These are phyloP conservation scores for Thamnophis sirtalis DNA, from an alignment of 2,113 vertebrate genomes.

Conservation along the genomic window DNA sequence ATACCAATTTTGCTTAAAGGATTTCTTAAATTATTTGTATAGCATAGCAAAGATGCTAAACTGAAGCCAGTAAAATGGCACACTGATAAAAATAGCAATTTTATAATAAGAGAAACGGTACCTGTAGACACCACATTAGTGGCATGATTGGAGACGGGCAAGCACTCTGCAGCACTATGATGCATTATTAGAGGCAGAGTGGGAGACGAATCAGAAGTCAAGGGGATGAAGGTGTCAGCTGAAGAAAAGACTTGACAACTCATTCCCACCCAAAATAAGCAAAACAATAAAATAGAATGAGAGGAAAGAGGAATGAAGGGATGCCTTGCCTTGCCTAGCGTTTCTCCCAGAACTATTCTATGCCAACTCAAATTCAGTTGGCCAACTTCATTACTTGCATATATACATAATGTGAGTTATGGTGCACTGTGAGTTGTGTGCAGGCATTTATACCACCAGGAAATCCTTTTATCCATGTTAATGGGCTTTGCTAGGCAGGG, in stretches of 20 bases:
- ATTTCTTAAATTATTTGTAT: background rate
- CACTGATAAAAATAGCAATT: slow-evolving; percentile 33
- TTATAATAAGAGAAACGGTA: slow-evolving; percentile 63
- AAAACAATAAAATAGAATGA: background rate
- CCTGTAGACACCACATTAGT: slow-evolving; percentile 93
- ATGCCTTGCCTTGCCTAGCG: slow-evolving; percentile 31
- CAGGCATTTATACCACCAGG: slow-evolving; percentile 90
- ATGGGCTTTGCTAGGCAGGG: slow-evolving; percentile 74
- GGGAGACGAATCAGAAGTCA: slow-evolving; percentile 80
- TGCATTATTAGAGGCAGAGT: slow-evolving; percentile 93
- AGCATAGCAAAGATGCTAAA: slow-evolving; percentile 1
- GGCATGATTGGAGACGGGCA: slow-evolving; percentile 82
- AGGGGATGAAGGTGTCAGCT: slow-evolving; percentile 81
- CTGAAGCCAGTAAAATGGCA: background rate
- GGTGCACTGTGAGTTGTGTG: slow-evolving; percentile 73
- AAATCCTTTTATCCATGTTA: slow-evolving; percentile 86
- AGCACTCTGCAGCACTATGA: slow-evolving; percentile 83
- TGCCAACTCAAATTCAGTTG: slow-evolving; percentile 33
- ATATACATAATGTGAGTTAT: slow-evolving; percentile 68
- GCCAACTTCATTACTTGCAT: slow-evolving; percentile 60
- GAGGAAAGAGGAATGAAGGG: slow-evolving; percentile 32
- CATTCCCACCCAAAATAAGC: slow-evolving; percentile 70
- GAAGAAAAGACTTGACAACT: slow-evolving; percentile 87
- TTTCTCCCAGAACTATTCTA: slow-evolving; percentile 25
- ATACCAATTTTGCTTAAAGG: background rate